A percentile compares a stretch with the other conserved stretches of the same genome.
phyloP scores from a whole-genome alignment of 2,797 vertebrate genomes.

The Tolypeutes matacus region DNA sequence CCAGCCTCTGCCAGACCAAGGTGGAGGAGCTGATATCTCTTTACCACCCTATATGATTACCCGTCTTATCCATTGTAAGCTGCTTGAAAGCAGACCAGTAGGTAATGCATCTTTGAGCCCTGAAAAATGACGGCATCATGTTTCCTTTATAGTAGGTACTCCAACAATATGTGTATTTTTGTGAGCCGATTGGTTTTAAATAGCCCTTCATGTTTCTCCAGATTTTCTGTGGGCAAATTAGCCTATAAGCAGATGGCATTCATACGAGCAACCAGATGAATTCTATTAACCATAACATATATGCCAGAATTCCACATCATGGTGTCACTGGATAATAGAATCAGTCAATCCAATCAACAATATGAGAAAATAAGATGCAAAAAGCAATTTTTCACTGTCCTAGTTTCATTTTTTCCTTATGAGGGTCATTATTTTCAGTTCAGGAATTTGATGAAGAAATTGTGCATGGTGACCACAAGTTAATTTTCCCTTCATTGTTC shows the following conservation, averaged over 20 bases:
- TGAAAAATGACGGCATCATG: conserved; percentile 46
- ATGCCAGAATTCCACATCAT: conserved; percentile 29
- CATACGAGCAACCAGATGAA: neutral
- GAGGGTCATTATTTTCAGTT: conserved; percentile 13
- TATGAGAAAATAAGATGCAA: neutral
- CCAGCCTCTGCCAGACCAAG: neutral
- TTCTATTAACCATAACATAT: conserved; percentile 37
- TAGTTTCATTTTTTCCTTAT: conserved; percentile 8
- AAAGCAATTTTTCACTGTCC: conserved; percentile 5
- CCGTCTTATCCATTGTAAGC: neutral
- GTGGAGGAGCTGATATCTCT: neutral
- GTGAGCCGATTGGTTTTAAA: conserved; percentile 56
- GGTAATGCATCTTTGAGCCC: neutral
- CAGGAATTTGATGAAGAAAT: conserved; percentile 52
- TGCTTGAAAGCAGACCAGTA: conserved; percentile 17
- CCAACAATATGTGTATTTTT: conserved; percentile 53
- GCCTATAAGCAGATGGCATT: conserved; percentile 19
- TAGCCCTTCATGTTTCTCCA: conserved; percentile 30
- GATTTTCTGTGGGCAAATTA: conserved; percentile 57
- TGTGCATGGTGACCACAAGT: neutral
- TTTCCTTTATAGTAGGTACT: conserved; percentile 50
- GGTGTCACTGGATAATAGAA: neutral
- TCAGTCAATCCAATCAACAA: conserved; percentile 25
- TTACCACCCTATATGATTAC: neutral
- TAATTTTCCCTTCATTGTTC: neutral